Evolutionary conservation across 1,140 invertebrate genomes (phyloP).

Genomic region (Dinoponera quadriceps): DNA sequence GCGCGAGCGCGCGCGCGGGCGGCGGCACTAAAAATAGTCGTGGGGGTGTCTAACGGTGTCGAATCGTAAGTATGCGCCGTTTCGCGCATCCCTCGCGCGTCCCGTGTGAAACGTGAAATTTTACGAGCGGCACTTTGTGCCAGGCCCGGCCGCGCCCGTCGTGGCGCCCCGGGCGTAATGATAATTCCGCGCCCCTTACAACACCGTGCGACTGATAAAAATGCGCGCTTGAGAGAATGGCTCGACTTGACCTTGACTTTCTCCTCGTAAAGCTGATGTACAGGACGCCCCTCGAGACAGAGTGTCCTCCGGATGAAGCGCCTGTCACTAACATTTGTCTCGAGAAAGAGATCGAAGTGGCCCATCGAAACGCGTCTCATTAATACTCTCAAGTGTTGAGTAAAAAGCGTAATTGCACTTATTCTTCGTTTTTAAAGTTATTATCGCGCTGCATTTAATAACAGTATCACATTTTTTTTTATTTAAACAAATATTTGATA

Average conservation of each 20-base stretch:
- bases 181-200: conserved; percentile 22
- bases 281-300: background rate
- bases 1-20: background rate
- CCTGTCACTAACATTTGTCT: background rate
- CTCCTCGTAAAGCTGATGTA: conserved; percentile 10
- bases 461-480: no score
- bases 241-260: conserved; percentile 2
- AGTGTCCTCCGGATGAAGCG: background rate
- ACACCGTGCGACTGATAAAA: background rate
- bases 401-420: no score
- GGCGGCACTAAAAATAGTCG: conserved; percentile 41
- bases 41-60: conserved; percentile 39
- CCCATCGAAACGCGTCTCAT: background rate
- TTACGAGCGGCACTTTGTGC: background rate
- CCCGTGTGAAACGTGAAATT: conserved; percentile 16
- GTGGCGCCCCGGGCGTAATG: background rate
- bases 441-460: no score
- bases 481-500: no score
- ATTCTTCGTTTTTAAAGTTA: no score
- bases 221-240: conserved; percentile 14
- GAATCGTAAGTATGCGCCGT: conserved; percentile 36
- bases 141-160: background rate
- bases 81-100: background rate
- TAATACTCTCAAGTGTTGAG: no score
- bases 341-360: background rate